Evolutionary conservation across 2,113 vertebrate genomes (phyloP).

Genomic region (Dinomys branickii): DNA sequence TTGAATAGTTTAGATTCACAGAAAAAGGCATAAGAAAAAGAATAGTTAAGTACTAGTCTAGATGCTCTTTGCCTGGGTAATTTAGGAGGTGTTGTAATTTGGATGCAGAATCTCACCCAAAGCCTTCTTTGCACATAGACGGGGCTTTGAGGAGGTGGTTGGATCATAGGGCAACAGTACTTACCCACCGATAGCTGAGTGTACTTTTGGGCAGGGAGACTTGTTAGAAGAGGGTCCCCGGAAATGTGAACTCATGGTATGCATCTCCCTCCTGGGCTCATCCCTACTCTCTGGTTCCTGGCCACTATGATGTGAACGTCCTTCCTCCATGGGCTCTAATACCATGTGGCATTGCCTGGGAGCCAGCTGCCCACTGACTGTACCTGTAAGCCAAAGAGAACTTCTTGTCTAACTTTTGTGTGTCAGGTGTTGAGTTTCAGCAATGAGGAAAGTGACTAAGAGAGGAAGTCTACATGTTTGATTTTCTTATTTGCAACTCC

Average conservation of each 20-base stretch:
- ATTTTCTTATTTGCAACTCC: background rate
- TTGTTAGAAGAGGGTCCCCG: background rate
- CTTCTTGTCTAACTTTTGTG: background rate
- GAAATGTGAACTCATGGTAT: background rate
- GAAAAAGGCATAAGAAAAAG: background rate
- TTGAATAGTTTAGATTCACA: background rate
- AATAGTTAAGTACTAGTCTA: background rate
- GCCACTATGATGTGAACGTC: background rate
- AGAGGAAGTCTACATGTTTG: background rate
- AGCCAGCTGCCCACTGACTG: background rate
- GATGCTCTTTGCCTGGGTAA: background rate
- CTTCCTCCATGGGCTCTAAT: background rate
- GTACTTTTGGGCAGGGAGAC: background rate
- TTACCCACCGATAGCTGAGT: background rate
- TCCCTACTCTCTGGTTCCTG: background rate
- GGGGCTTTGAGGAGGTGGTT: background rate
- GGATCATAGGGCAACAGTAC: background rate
- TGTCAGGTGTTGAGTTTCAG: background rate
- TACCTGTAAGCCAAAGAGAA: background rate
- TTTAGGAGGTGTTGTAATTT: background rate
- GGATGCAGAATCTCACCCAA: background rate
- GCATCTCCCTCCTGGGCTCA: background rate
- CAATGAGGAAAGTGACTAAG: background rate
- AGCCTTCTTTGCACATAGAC: background rate
- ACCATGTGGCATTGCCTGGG: background rate